Percentiles rank a stretch among this genome's conserved stretches.
These are phyloP conservation scores for Aplidium turbinatum DNA, from an alignment of 23 tunicate species.

Conservation along the genomic window DNA sequence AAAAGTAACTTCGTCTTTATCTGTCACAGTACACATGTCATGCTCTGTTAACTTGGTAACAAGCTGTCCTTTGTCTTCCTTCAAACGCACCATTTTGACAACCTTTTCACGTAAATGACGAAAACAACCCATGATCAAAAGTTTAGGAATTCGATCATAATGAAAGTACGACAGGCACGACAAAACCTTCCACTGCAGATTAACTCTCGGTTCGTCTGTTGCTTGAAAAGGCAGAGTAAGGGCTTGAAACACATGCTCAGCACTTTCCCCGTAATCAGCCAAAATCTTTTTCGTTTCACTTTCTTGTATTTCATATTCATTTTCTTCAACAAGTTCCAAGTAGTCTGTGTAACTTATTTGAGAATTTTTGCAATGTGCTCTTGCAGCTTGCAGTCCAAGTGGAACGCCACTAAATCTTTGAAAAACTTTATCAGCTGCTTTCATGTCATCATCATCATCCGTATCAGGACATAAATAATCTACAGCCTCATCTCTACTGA, in stretches of 20 bases:
- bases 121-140: slow-evolving; percentile 38
- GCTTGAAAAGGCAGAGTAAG: slow-evolving; percentile 43
- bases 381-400: slow-evolving; percentile 44
- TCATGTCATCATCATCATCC: slow-evolving; percentile 1
- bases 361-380: slow-evolving; percentile 28
- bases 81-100: background rate
- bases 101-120: slow-evolving; percentile 25
- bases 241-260: slow-evolving; percentile 55
- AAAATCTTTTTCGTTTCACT: slow-evolving; percentile 3
- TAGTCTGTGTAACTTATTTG: slow-evolving; percentile 38
- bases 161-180: slow-evolving; percentile 52
- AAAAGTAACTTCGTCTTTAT: slow-evolving; percentile 39
- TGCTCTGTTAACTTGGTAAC: slow-evolving; percentile 32
- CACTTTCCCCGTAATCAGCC: slow-evolving; percentile 30
- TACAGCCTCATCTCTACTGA: slow-evolving; percentile 27
- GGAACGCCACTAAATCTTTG: slow-evolving; percentile 53
- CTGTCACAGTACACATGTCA: slow-evolving; percentile 37
- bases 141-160: slow-evolving; percentile 44
- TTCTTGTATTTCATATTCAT: slow-evolving; percentile 6
- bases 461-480: background rate
- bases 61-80: slow-evolving; percentile 24
- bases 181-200: slow-evolving; percentile 41
- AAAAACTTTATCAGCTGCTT: slow-evolving; percentile 22
- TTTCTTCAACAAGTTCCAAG: slow-evolving; percentile 27
- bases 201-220: slow-evolving; percentile 13